Conservation (phyloP, 1,140 invertebrate species). For the Leptinotarsa lineolata region DNA sequence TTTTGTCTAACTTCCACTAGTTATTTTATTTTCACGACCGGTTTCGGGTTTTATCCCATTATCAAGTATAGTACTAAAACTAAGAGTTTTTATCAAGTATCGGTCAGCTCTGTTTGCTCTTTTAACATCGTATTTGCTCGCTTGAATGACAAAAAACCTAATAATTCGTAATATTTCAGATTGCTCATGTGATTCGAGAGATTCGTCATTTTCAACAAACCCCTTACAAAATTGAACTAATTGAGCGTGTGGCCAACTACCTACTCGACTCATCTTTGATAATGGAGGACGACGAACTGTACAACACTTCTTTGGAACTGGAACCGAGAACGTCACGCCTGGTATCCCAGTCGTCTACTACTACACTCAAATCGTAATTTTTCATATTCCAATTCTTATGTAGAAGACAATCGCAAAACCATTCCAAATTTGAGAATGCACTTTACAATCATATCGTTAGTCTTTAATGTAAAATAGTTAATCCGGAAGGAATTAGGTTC, state of each 20-base stretch:
- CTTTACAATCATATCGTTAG: conserved; percentile 14
- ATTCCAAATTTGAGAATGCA: conserved; percentile 9
- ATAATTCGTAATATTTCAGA: conserved; percentile 63
- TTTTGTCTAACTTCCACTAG: too few species aligned
- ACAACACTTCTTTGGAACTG: conserved; percentile 79
- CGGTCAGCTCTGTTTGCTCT: too few species aligned
- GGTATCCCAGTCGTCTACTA: conserved; percentile 36
- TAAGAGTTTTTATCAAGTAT: too few species aligned
- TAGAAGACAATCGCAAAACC: conserved; percentile 15
- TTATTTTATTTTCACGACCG: too few species aligned
- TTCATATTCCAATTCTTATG: conserved; percentile 13
- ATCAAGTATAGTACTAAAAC: too few species aligned
- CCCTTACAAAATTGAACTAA: conserved; percentile 88
- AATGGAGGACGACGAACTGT: conserved; percentile 82
- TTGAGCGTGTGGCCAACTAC: conserved; percentile 80
- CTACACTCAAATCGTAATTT: conserved; percentile 16
- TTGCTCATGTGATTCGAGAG: conserved; percentile 91
- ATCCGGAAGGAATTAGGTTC: neutral
- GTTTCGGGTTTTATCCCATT: too few species aligned
- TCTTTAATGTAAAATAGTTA: neutral
- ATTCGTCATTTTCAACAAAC: conserved; percentile 92
- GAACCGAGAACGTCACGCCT: conserved; percentile 74
- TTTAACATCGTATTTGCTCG: too few species aligned
- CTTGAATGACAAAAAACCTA: too few species aligned
- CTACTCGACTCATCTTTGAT: conserved; percentile 77